These are phyloP conservation scores for Lasaia peninsularis DNA, from an alignment of 1,140 invertebrate species.

Conservation along the genomic window DNA sequence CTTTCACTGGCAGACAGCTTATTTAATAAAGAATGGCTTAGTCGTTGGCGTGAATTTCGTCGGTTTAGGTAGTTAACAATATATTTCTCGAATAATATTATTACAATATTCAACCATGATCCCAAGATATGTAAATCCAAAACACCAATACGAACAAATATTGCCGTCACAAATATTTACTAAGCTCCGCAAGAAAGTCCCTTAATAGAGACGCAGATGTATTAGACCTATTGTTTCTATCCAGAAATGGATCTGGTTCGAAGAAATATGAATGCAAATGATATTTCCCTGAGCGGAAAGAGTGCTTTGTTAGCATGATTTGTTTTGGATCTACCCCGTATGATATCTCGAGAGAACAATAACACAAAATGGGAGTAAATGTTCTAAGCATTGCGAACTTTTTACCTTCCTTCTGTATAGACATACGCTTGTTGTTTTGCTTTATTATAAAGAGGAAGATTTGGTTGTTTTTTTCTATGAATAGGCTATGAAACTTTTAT, in stretches of 20 bases:
- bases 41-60: too few species aligned
- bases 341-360: conserved; percentile 3
- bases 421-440: neutral
- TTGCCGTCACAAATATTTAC: conserved; percentile 70
- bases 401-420: neutral
- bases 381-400: neutral
- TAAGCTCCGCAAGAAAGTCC: conserved; percentile 65
- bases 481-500: too few species aligned
- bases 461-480: too few species aligned
- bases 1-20: too few species aligned
- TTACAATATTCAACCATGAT: conserved; percentile 13
- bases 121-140: conserved; percentile 12
- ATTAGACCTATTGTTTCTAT: conserved; percentile 69
- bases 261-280: conserved; percentile 72
- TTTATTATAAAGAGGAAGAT: too few species aligned
- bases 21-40: too few species aligned
- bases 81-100: conserved; percentile 5
- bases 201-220: conserved; percentile 67
- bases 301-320: conserved; percentile 35
- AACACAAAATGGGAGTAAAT: neutral
- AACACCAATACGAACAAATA: conserved; percentile 22
- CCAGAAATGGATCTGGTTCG: conserved; percentile 44
- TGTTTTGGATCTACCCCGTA: conserved; percentile 35
- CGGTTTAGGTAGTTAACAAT: neutral
- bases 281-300: conserved; percentile 38